These are phyloP conservation scores for Oedothorax gibbosus DNA, from an alignment of 1,140 invertebrate genomes.

Conservation along the genomic window DNA sequence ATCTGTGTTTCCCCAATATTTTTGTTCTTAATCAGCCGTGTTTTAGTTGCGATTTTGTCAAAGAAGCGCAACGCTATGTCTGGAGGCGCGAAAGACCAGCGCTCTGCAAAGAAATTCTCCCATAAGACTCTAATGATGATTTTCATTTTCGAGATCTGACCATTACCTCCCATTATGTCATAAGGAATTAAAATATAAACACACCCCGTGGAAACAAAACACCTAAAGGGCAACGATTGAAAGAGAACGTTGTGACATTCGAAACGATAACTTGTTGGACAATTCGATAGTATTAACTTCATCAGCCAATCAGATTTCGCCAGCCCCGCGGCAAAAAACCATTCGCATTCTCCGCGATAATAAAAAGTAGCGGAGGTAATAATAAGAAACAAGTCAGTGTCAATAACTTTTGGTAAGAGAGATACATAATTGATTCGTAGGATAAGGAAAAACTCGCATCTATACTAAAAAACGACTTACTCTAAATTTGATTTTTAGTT, in stretches of 20 bases:
- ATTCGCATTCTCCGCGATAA: constrained; percentile 24
- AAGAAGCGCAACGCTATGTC: too few relatives aligned
- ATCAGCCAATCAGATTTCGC: constrained; percentile 40
- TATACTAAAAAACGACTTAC: background rate
- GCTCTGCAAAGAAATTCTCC: constrained; percentile 1
- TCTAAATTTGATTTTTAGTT: background rate
- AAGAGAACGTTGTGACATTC: constrained; percentile 44
- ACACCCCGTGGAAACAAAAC: background rate
- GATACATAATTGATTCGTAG: constrained; percentile 31
- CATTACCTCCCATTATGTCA: constrained; percentile 47
- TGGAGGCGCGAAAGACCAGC: too few relatives aligned
- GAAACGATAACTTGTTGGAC: constrained; percentile 45
- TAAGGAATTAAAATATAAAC: constrained; percentile 52
- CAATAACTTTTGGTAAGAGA: constrained; percentile 42
- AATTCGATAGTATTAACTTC: constrained; percentile 39
- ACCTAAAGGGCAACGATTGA: background rate
- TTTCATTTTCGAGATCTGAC: constrained; percentile 32
- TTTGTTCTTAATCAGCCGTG: too few relatives aligned
- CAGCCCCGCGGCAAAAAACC: constrained; percentile 22
- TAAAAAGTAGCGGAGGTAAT: constrained; percentile 45
- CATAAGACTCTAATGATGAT: constrained; percentile 32
- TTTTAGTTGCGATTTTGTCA: too few relatives aligned
- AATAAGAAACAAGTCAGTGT: constrained; percentile 16
- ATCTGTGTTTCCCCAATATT: too few relatives aligned
- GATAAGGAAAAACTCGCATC: background rate